phyloP scores from a whole-genome alignment of 2,113 vertebrate species.

The Dasyurus viverrinus region DNA sequence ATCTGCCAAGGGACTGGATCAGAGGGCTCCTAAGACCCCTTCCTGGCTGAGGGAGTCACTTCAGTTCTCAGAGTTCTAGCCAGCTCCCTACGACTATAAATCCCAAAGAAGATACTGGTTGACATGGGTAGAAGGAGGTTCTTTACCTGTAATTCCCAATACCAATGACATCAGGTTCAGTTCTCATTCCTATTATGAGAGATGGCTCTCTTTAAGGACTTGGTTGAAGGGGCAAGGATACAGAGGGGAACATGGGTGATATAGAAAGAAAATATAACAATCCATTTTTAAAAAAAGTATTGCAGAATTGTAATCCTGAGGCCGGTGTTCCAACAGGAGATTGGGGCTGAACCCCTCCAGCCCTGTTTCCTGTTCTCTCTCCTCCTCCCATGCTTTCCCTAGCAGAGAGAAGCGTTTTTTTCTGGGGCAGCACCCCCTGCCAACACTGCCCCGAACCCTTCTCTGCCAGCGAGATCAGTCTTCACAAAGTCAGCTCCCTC shows the following conservation, averaged over 20 bases:
- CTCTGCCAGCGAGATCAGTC: fast-evolving
- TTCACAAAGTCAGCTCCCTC: background rate
- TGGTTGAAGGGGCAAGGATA: background rate
- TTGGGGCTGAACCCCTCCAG: background rate
- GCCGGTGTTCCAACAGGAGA: fast-evolving
- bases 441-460: fast-evolving
- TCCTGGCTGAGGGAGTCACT: background rate
- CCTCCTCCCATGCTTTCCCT: background rate
- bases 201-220: background rate
- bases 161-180: background rate
- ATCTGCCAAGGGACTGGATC: background rate
- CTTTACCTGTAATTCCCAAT: background rate
- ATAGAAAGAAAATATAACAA: background rate
- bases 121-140: background rate
- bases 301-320: background rate
- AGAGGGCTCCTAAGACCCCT: background rate
- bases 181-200: background rate
- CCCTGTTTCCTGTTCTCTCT: background rate
- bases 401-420: background rate
- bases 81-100: background rate
- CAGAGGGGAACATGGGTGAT: background rate
- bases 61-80: background rate
- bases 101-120: background rate
- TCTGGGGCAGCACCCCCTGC: background rate
- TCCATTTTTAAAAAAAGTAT: background rate